Evolutionary conservation across 2,888 invertebrate genomes (phyloP).

Genomic region (Sarcophaga variegata): DNA sequence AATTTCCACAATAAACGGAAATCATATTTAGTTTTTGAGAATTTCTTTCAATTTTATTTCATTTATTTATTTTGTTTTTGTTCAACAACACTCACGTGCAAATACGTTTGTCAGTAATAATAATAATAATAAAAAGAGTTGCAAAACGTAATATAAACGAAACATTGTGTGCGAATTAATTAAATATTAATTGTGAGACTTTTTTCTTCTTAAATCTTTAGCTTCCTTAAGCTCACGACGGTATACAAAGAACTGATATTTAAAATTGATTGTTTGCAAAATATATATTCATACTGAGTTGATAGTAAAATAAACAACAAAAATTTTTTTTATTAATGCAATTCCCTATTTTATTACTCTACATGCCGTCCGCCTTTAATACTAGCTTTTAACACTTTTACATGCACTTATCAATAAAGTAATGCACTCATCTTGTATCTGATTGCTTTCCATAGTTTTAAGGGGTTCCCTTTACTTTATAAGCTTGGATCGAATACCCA

Average conservation of each 20-base stretch:
- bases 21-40: neutral
- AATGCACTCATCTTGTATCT: too few relatives aligned
- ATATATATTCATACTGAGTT: slow-evolving; percentile 13
- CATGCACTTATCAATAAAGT: too few relatives aligned
- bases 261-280: neutral
- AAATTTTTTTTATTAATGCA: neutral
- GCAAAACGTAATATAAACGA: slow-evolving; percentile 8
- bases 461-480: too few relatives aligned
- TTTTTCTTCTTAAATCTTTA: neutral
- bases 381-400: too few relatives aligned
- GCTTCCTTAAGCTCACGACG: slow-evolving; percentile 3
- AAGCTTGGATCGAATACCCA: too few relatives aligned
- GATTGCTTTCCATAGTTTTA: too few relatives aligned
- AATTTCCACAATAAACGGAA: neutral
- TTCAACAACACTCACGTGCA: slow-evolving; percentile 44
- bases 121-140: neutral
- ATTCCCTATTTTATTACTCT: too few relatives aligned
- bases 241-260: slow-evolving; percentile 25
- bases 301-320: neutral
- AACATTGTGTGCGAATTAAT: slow-evolving; percentile 37
- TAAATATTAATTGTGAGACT: neutral
- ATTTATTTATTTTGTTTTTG: too few relatives aligned
- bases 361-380: too few relatives aligned
- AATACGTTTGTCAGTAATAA: neutral
- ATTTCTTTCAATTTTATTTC: too few relatives aligned